Conservation (phyloP, 2,888 invertebrate genomes). For the Tenodera sinensis region DNA sequence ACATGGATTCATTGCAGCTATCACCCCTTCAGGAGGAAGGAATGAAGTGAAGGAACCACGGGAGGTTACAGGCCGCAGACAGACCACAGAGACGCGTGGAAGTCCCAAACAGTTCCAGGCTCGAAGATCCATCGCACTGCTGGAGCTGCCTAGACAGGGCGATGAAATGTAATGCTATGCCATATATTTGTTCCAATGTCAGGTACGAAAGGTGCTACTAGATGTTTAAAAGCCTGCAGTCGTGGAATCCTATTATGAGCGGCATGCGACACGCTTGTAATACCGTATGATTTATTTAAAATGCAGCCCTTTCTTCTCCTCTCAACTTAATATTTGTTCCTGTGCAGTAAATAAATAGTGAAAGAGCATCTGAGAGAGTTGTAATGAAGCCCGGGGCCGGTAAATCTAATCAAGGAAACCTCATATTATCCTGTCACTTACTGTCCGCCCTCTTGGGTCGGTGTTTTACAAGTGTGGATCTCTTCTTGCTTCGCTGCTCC, state of each 20-base stretch:
- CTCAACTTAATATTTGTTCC: neutral
- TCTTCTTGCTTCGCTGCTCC: neutral
- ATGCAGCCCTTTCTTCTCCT: neutral
- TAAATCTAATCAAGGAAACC: conserved; percentile 22
- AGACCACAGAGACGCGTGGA: no score
- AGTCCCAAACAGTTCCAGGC: no score
- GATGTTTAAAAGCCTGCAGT: no score
- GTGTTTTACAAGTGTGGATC: neutral
- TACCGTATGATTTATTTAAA: neutral
- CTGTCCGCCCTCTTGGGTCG: neutral
- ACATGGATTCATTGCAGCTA: no score
- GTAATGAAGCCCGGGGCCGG: neutral
- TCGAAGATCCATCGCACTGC: no score
- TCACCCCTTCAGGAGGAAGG: no score
- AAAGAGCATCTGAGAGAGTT: neutral
- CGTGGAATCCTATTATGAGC: no score
- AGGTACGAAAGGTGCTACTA: no score
- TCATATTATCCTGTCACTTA: conserved; percentile 21
- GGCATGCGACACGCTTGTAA: neutral
- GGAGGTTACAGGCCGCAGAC: no score
- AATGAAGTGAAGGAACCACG: no score
- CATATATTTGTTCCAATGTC: neutral
- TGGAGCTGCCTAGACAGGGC: no score
- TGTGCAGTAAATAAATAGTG: neutral
- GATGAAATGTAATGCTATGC: neutral